Evolutionary conservation across 2,797 vertebrate species (phyloP).

Genomic region (Tolypeutes matacus): DNA sequence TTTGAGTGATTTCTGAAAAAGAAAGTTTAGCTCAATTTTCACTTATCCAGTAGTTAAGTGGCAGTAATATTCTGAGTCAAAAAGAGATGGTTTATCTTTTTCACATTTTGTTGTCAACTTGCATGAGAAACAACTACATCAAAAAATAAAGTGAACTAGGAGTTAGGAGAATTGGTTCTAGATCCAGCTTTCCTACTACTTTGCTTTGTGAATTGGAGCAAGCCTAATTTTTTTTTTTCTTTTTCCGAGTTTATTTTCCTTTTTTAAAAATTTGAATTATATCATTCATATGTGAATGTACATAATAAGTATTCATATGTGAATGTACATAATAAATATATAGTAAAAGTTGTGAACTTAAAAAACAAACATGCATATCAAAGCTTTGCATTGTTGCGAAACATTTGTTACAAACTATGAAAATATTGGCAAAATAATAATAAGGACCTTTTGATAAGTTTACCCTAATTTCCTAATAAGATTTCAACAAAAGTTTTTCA

Average conservation of each 20-base stretch:
- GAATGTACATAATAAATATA: too few relatives aligned
- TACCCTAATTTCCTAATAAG: not conserved
- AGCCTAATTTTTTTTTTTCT: slow-evolving; percentile 30
- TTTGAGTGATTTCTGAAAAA: slow-evolving; percentile 22
- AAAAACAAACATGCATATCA: too few relatives aligned
- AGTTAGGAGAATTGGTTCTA: not conserved
- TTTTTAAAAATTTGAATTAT: too few relatives aligned
- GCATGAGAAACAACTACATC: not conserved
- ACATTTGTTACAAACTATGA: too few relatives aligned
- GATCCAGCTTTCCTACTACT: not conserved
- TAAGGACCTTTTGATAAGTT: too few relatives aligned
- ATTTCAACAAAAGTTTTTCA: not conserved
- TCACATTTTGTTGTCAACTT: not conserved
- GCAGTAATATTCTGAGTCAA: slow-evolving; percentile 8
- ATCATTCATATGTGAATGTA: too few relatives aligned
- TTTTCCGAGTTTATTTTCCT: too few relatives aligned
- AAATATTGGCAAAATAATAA: too few relatives aligned
- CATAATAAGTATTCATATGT: too few relatives aligned
- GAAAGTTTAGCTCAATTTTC: slow-evolving; percentile 50
- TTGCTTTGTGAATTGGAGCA: slow-evolving; percentile 42
- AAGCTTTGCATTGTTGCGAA: too few relatives aligned
- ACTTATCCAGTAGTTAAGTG: not conserved
- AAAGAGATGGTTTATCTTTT: slow-evolving; percentile 36
- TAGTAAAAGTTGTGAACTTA: too few relatives aligned
- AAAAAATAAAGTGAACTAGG: slow-evolving; percentile 1